phyloP scores from a whole-genome alignment of 2,113 vertebrate genomes.

The Willisornis vidua region DNA sequence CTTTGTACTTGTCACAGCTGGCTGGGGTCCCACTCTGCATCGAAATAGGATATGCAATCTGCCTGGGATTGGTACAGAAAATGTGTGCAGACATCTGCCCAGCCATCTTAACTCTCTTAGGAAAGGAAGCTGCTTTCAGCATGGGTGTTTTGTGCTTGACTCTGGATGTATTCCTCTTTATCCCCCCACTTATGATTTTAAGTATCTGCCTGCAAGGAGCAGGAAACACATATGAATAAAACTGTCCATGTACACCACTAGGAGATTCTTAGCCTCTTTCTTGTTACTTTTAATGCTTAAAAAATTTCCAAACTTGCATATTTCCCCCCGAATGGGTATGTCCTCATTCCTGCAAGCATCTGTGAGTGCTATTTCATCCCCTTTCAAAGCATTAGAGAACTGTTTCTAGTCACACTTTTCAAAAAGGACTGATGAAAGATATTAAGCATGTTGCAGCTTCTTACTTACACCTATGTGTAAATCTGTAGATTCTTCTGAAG shows the following conservation, averaged over 20 bases:
- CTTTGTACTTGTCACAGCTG: constrained; percentile 14
- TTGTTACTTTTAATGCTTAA: background rate
- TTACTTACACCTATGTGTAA: background rate
- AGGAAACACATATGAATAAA: background rate
- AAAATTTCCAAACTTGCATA: background rate
- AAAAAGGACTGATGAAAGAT: background rate
- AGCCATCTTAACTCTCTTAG: background rate
- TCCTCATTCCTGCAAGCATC: background rate
- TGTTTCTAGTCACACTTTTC: background rate
- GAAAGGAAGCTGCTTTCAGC: constrained; percentile 1
- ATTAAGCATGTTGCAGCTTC: background rate
- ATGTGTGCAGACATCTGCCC: background rate
- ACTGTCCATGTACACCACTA: background rate
- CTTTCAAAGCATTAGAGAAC: background rate
- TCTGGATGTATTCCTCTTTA: background rate
- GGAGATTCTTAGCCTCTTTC: background rate
- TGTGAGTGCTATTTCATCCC: background rate
- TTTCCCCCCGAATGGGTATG: background rate
- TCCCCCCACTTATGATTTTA: background rate
- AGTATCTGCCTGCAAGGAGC: background rate
- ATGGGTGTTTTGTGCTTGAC: background rate
- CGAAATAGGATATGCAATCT: background rate
- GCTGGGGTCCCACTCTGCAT: background rate
- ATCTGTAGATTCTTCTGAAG: background rate
- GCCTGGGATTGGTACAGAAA: background rate